Percentiles rank a stretch among this genome's conserved stretches.
phyloP scores from a whole-genome alignment of 2,888 invertebrate genomes.

The Clivina fossor region DNA sequence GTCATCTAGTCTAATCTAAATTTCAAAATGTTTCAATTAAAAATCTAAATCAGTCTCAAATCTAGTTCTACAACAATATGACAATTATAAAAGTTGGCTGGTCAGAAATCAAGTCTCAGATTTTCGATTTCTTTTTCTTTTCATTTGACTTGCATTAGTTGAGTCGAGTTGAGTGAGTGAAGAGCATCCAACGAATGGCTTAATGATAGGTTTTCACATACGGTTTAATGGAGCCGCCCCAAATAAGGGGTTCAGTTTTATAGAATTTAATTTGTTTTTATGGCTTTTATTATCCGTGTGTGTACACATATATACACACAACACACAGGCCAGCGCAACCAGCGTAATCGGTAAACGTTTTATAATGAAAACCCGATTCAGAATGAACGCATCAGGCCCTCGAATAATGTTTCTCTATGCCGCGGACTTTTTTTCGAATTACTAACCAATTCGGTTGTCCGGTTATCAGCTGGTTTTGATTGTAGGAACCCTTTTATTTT shows the following conservation, averaged over 20 bases:
- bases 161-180: not conserved
- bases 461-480: too few species aligned
- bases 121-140: not conserved
- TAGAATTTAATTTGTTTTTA: conserved; percentile 57
- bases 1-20: too few species aligned
- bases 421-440: too few species aligned
- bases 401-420: too few species aligned
- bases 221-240: conserved; percentile 53
- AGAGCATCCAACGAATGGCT: conserved; percentile 32
- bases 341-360: conserved; percentile 34
- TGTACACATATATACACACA: too few species aligned
- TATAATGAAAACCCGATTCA: conserved; percentile 34
- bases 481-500: too few species aligned
- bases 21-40: conserved; percentile 21
- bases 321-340: too few species aligned
- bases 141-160: conserved; percentile 5
- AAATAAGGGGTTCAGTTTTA: conserved; percentile 54
- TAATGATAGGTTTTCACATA: conserved; percentile 54
- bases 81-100: conserved; percentile 17
- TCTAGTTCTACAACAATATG: conserved; percentile 28
- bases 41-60: conserved; percentile 19
- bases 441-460: too few species aligned
- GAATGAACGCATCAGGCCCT: too few species aligned
- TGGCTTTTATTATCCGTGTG: conserved; percentile 57
- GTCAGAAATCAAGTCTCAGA: not conserved